phyloP scores from a whole-genome alignment of 2,113 vertebrate species.

The Engraulis encrasicolus region DNA sequence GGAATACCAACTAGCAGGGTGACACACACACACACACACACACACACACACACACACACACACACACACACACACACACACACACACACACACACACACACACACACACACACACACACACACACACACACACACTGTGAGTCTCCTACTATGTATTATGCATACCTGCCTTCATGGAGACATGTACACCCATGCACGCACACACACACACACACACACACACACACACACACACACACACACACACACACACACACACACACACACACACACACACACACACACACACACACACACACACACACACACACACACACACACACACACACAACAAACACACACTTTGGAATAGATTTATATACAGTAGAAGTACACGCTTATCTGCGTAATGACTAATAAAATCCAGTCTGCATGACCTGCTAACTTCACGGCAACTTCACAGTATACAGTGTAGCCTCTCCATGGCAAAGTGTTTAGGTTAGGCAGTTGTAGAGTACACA shows the following conservation, averaged over 20 bases:
- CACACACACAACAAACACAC: too few relatives aligned
- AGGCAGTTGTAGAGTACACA: too few relatives aligned
- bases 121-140: background rate
- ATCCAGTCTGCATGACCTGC: too few relatives aligned
- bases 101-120: background rate
- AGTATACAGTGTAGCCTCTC: too few relatives aligned
- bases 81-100: background rate
- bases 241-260: background rate
- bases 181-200: background rate
- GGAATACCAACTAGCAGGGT: background rate
- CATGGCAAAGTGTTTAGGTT: too few relatives aligned
- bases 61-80: background rate
- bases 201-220: conserved; percentile 7
- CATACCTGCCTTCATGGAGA: too few relatives aligned
- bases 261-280: too few relatives aligned
- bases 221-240: background rate
- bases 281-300: conserved; percentile 13
- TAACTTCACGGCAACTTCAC: too few relatives aligned
- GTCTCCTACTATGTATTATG: too few relatives aligned
- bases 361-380: too few relatives aligned
- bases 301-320: background rate
- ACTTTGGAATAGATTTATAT: too few relatives aligned
- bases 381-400: too few relatives aligned
- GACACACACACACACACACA: background rate
- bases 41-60: background rate